phyloP scores from a whole-genome alignment of 2,113 vertebrate species.

The Pogona vitticeps region DNA sequence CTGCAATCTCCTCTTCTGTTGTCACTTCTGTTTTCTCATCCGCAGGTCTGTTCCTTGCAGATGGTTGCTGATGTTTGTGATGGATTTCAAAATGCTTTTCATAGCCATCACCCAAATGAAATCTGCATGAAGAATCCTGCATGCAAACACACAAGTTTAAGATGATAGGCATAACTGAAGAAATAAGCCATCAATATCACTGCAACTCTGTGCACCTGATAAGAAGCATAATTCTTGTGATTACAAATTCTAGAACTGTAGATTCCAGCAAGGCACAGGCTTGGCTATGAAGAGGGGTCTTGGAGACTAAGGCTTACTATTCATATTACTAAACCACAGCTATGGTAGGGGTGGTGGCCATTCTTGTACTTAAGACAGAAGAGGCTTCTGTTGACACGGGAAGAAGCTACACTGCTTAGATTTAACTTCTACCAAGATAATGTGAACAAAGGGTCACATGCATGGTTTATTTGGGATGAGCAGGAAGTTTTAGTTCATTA shows the following conservation, averaged over 20 bases:
- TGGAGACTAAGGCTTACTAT: no score
- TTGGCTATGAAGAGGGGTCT: no score
- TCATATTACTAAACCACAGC: no score
- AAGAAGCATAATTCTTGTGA: not conserved
- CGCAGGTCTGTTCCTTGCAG: constrained; percentile 75
- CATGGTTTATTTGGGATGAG: not conserved
- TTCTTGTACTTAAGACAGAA: not conserved
- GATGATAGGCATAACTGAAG: not conserved
- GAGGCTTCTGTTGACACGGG: not conserved
- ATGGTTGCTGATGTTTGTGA: constrained; percentile 75
- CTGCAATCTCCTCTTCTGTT: constrained; percentile 52
- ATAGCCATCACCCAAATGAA: constrained; percentile 88
- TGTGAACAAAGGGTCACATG: not conserved
- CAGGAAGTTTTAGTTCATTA: no score
- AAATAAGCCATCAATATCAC: not conserved
- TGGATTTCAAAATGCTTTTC: constrained; percentile 87
- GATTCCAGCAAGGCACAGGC: not conserved
- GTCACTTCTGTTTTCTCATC: constrained; percentile 68
- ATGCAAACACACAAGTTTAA: constrained; percentile 30
- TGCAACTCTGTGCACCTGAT: not conserved
- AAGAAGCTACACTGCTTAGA: not conserved
- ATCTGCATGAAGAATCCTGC: constrained; percentile 86
- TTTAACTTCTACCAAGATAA: not conserved
- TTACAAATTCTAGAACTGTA: not conserved
- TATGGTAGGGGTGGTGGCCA: no score